Percentiles rank a stretch among this genome's conserved stretches.
Conservation (phyloP, 2,797 vertebrate species). For the Emys orbicularis region DNA sequence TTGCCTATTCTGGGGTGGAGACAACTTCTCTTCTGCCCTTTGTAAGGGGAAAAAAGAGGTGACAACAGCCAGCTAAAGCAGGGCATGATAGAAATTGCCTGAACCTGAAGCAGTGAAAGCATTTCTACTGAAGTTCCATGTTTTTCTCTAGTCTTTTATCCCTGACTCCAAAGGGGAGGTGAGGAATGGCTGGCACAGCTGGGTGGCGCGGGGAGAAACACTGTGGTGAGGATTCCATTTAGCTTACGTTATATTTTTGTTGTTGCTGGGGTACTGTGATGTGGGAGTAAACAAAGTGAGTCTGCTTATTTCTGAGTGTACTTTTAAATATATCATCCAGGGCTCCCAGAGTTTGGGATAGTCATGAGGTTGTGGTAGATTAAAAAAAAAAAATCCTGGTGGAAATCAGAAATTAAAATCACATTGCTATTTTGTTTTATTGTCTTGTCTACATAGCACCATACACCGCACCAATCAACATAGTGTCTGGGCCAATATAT, state of each 20-base stretch:
- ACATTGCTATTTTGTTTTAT: not conserved
- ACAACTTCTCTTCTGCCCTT: not conserved
- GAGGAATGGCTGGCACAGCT: not conserved
- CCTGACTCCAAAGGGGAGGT: not conserved
- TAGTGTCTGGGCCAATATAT: not conserved
- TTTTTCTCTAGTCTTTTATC: not conserved
- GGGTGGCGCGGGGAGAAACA: not conserved
- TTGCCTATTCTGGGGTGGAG: not conserved
- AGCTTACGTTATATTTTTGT: not conserved
- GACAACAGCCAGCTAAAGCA: not conserved
- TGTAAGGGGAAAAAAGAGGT: accelerated
- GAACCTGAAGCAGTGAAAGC: not conserved
- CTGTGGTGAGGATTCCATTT: not conserved
- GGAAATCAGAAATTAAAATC: not conserved
- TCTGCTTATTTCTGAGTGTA: not conserved
- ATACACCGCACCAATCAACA: not conserved
- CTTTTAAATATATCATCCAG: not conserved
- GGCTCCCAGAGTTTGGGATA: not conserved
- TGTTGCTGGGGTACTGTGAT: not conserved
- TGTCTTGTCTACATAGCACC: not conserved
- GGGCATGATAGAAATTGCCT: not conserved
- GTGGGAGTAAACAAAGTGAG: not conserved
- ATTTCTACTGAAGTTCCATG: too few relatives aligned
- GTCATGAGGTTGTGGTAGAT: not conserved
- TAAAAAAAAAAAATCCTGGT: not conserved